phyloP scores from a whole-genome alignment of 37 sponge, comb jelly and placozoan species.

The Cladorhizidae sp. region DNA sequence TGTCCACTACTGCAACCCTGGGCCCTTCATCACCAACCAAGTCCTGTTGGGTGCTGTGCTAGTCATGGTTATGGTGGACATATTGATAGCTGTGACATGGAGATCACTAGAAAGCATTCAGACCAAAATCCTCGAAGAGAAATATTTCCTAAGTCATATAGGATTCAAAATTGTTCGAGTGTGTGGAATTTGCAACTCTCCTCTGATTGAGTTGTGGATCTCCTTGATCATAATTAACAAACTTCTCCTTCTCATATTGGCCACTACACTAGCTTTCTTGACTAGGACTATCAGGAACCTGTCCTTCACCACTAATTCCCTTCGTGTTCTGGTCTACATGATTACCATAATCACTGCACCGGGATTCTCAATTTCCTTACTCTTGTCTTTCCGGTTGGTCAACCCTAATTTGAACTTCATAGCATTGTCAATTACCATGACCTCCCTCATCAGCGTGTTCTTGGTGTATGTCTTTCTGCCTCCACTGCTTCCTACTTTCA shows the following conservation, averaged over 20 bases:
- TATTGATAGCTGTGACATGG: conserved; percentile 1
- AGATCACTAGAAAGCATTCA: neutral
- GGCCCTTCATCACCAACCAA: conserved; percentile 15
- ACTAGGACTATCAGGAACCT: neutral
- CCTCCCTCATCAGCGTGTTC: neutral
- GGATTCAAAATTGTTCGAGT: neutral
- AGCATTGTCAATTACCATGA: neutral
- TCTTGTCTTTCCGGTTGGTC: neutral
- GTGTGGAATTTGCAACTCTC: neutral
- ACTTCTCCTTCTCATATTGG: neutral
- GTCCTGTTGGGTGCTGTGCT: neutral
- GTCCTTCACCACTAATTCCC: neutral
- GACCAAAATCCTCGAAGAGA: neutral
- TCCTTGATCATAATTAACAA: neutral
- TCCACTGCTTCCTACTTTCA: conserved; percentile 5
- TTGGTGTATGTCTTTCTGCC: conserved; percentile 3
- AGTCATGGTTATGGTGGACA: neutral
- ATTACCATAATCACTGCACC: neutral
- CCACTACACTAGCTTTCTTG: neutral
- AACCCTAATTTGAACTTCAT: neutral
- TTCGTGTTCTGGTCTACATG: neutral
- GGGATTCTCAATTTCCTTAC: neutral
- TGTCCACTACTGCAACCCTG: conserved; percentile 17
- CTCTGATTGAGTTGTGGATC: neutral
- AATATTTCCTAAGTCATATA: neutral